Evolutionary conservation across 2,797 vertebrate species (phyloP).

Genomic region (Smutsia temminckii): DNA sequence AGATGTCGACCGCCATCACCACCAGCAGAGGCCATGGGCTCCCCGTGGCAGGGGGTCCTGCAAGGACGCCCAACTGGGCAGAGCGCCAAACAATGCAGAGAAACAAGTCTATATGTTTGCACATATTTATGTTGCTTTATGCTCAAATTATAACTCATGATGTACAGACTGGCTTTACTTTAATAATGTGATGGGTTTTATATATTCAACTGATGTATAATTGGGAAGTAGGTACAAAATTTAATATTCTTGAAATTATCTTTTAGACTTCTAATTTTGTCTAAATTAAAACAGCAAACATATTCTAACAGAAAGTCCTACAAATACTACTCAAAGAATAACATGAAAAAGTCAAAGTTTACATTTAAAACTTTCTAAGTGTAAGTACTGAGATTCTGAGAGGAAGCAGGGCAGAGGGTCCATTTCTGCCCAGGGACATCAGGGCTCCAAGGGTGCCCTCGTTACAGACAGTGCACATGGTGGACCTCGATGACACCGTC

Average conservation of each 20-base stretch:
- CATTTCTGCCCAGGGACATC: rapidly evolving
- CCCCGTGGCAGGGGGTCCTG: neutral
- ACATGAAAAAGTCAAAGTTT: neutral
- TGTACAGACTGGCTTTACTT: neutral
- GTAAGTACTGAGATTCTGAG: neutral
- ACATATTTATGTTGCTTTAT: rapidly evolving
- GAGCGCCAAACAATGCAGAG: neutral
- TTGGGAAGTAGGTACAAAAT: neutral
- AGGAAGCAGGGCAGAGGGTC: neutral
- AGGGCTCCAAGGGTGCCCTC: neutral
- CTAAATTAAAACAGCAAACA: neutral
- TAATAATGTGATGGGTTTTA: too few relatives aligned
- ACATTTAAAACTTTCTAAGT: neutral
- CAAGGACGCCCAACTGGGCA: rapidly evolving
- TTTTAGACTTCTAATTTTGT: neutral
- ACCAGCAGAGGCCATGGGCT: too few relatives aligned
- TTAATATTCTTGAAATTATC: neutral
- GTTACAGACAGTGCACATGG: rapidly evolving
- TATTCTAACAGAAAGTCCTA: neutral
- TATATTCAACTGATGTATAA: neutral
- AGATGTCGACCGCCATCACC: too few relatives aligned
- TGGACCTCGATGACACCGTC: rapidly evolving
- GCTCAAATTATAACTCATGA: neutral
- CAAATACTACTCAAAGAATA: neutral
- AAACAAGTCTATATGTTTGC: neutral